A percentile compares a stretch with the other conserved stretches of the same genome.
Conservation (phyloP, 2,797 vertebrate species). For the Lycodopsis pacificus region DNA sequence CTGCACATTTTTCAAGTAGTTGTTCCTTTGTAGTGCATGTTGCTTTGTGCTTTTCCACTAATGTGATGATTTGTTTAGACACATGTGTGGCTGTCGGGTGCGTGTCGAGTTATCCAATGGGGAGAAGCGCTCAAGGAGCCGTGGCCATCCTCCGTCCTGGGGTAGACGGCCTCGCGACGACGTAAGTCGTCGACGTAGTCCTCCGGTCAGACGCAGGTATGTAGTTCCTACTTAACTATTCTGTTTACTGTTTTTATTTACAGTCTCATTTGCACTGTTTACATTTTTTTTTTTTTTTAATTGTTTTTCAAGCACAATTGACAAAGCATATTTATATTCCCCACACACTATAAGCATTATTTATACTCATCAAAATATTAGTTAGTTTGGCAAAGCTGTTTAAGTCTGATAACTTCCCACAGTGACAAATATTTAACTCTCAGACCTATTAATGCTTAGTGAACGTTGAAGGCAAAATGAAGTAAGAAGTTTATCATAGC, state of each 20-base stretch:
- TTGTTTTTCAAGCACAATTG: constrained; percentile 23
- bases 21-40: neutral
- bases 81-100: constrained; percentile 94
- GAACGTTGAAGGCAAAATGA: neutral
- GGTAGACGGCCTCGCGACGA: constrained; percentile 93
- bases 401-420: constrained; percentile 13
- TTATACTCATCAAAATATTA: constrained; percentile 11
- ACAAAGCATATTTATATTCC: constrained; percentile 25
- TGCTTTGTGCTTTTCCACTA: neutral
- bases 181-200: constrained; percentile 90
- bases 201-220: constrained; percentile 94
- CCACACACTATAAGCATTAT: constrained; percentile 23
- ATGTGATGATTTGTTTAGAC: constrained; percentile 76
- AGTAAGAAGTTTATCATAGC: constrained; percentile 9
- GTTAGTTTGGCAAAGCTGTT: constrained; percentile 22
- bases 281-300: neutral
- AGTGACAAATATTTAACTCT: neutral
- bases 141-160: constrained; percentile 95
- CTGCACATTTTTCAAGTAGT: neutral
- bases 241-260: neutral
- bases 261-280: constrained; percentile 25
- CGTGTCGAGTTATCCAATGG: constrained; percentile 97
- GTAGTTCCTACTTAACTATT: constrained; percentile 2
- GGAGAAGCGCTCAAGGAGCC: constrained; percentile 95
- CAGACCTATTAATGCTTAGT: constrained; percentile 19